Evolutionary conservation across 2,888 invertebrate species (phyloP).

Genomic region (Smittia aterrima): DNA sequence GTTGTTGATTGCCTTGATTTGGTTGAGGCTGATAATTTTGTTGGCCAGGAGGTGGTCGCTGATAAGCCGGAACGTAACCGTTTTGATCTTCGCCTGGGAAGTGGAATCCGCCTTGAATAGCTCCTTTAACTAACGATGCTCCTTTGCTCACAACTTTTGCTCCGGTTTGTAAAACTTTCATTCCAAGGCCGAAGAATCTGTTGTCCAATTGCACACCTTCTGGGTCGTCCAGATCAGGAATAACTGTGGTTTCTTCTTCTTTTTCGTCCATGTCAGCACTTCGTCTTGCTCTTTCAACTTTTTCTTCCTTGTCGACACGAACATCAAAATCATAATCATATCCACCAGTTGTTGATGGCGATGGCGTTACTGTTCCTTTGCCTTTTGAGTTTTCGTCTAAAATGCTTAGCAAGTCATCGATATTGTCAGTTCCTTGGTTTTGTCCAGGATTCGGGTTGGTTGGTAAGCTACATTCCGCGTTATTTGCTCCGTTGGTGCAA

Average conservation of each 20-base stretch:
- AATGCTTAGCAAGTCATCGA: conserved; percentile 15
- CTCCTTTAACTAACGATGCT: conserved; percentile 45
- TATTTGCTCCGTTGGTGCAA: too few species aligned
- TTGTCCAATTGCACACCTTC: conserved; percentile 13
- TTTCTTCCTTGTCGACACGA: conserved; percentile 22
- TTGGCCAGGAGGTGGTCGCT: neutral
- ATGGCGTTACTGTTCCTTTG: neutral
- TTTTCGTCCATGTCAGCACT: neutral
- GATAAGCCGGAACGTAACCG: conserved; percentile 22
- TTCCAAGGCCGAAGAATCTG: conserved; percentile 28
- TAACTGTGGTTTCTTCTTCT: neutral
- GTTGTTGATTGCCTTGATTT: conserved; percentile 19
- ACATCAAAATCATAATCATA: conserved; percentile 29
- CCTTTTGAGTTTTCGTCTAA: neutral
- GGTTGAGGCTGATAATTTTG: conserved; percentile 44
- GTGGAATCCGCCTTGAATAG: conserved; percentile 33
- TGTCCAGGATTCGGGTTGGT: neutral
- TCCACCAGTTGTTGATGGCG: neutral
- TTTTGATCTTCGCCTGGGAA: conserved; percentile 43
- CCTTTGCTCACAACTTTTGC: conserved; percentile 45
- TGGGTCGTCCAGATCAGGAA: neutral
- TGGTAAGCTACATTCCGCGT: too few species aligned
- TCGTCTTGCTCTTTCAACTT: neutral
- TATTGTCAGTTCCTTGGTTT: neutral
- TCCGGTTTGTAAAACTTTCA: conserved; percentile 47